phyloP scores from a whole-genome alignment of 2,888 invertebrate genomes.

The Alentia gelatinosa region DNA sequence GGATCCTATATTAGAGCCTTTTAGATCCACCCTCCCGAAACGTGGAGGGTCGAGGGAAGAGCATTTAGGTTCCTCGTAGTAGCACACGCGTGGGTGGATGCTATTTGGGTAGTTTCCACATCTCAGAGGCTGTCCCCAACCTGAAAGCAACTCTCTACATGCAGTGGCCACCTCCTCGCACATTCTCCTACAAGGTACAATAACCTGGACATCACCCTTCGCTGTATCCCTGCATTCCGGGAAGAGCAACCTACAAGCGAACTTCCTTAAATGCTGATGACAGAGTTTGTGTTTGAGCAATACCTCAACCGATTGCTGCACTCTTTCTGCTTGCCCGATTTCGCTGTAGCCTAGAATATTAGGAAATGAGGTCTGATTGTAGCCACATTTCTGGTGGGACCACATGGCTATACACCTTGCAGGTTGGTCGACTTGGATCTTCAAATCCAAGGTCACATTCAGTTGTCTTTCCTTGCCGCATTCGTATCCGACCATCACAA shows the following conservation, averaged over 20 bases:
- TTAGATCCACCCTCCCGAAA: neutral
- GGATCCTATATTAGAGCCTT: neutral
- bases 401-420: neutral
- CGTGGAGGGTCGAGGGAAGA: neutral
- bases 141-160: neutral
- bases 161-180: neutral
- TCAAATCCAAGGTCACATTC: neutral
- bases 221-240: neutral
- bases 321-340: neutral
- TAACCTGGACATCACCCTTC: neutral
- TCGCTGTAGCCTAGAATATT: neutral
- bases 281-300: neutral
- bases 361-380: neutral
- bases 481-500: neutral
- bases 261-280: neutral
- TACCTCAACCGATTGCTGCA: neutral
- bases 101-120: neutral
- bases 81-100: neutral
- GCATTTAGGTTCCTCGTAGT: neutral
- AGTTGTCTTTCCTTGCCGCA: neutral
- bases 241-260: neutral
- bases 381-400: neutral
- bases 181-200: neutral
- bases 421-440: neutral
- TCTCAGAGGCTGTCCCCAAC: neutral